Percentiles rank a stretch among this genome's conserved stretches.
These are phyloP conservation scores for Channa argus DNA, from an alignment of 2,113 vertebrate genomes.

Conservation along the genomic window DNA sequence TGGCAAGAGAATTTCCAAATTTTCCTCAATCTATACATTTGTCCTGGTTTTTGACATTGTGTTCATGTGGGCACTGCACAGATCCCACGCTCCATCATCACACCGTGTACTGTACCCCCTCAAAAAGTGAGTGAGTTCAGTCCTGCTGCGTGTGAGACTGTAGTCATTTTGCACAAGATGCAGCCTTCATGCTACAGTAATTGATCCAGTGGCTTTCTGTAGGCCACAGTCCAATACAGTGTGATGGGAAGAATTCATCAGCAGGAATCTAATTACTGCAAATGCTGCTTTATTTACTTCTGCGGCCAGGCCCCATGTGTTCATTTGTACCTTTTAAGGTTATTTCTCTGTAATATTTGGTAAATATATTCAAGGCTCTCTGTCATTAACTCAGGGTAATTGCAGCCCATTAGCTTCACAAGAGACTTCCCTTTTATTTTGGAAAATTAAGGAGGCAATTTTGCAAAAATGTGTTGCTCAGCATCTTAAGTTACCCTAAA, in stretches of 20 bases:
- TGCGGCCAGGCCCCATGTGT: neutral
- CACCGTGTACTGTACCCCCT: conserved; percentile 16
- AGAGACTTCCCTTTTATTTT: conserved; percentile 42
- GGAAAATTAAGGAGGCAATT: conserved; percentile 20
- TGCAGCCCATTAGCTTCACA: conserved; percentile 48
- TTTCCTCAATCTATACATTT: conserved; percentile 3
- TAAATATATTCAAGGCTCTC: conserved; percentile 26
- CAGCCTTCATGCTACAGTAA: conserved; percentile 22
- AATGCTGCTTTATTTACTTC: conserved; percentile 33
- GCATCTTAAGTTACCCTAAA: conserved; percentile 18
- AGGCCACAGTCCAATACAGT: conserved; percentile 15
- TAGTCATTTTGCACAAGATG: conserved; percentile 10
- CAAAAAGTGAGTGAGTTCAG: neutral
- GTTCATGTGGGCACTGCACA: conserved; percentile 11
- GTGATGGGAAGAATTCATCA: conserved; percentile 31
- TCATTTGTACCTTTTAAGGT: conserved; percentile 26
- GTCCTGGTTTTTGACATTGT: neutral
- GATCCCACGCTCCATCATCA: conserved; percentile 31
- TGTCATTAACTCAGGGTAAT: conserved; percentile 57
- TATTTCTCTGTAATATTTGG: conserved; percentile 28
- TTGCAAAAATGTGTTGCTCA: conserved; percentile 21
- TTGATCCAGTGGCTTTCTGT: conserved; percentile 46
- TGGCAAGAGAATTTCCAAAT: too few species aligned
- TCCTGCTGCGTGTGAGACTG: conserved; percentile 23
- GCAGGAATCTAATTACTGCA: conserved; percentile 29